Conservation (phyloP, 2,113 vertebrate genomes). For the Tapirus terrestris region DNA sequence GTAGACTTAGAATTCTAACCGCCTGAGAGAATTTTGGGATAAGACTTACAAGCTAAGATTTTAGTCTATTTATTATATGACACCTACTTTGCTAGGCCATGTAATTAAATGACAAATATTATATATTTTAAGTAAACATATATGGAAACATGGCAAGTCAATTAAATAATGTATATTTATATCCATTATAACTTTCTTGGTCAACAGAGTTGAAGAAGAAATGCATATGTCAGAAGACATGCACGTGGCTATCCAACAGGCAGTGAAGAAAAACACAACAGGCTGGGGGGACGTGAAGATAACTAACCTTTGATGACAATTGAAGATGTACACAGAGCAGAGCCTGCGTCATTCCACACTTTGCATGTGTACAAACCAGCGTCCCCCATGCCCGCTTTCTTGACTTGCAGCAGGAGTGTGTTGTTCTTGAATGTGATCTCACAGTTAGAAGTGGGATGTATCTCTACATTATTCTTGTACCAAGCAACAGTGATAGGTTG, state of each 20-base stretch:
- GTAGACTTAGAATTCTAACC: not conserved
- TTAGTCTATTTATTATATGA: not conserved
- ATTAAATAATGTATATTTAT: not conserved
- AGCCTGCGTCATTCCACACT: conserved; percentile 95
- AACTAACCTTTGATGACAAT: conserved; percentile 93
- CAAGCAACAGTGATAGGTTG: conserved; percentile 94
- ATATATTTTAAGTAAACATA: not conserved
- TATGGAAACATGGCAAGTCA: not conserved
- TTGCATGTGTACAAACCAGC: conserved; percentile 94
- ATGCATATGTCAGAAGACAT: not conserved
- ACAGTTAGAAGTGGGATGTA: conserved; percentile 89
- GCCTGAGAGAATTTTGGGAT: not conserved
- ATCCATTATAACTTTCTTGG: not conserved
- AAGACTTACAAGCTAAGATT: conserved; percentile 6
- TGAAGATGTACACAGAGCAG: conserved; percentile 88
- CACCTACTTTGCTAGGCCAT: not conserved
- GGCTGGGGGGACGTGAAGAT: not conserved
- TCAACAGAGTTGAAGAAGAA: not conserved
- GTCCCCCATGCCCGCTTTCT: conserved; percentile 87
- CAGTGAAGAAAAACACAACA: not conserved
- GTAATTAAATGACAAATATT: not conserved
- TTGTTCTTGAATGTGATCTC: conserved; percentile 96
- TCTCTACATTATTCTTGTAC: conserved; percentile 93
- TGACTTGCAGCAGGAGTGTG: conserved; percentile 90
- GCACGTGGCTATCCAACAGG: not conserved